Conservation (phyloP, 2,888 invertebrate species). For the Drosophila nr. perissopoda region DNA sequence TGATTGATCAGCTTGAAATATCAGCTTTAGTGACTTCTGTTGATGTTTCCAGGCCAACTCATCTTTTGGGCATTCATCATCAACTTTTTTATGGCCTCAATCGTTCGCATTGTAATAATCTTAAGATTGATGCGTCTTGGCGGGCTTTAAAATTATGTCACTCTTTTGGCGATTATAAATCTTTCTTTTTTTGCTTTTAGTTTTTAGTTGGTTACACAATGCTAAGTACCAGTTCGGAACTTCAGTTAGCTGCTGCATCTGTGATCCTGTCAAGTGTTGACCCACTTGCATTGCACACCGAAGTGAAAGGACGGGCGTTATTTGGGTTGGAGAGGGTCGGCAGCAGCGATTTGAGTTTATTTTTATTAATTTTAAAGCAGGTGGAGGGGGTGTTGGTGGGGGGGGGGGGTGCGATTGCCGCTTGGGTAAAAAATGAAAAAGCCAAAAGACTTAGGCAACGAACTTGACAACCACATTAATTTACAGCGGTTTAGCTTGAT, state of each 20-base stretch:
- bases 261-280: conserved; percentile 57
- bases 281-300: conserved; percentile 37
- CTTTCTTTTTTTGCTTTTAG: neutral
- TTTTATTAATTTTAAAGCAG: neutral
- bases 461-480: conserved; percentile 57
- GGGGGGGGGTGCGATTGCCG: neutral
- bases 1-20: no score
- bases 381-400: neutral
- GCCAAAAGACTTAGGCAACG: conserved; percentile 73
- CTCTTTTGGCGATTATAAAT: conserved; percentile 19
- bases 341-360: neutral
- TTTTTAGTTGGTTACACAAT: conserved; percentile 31
- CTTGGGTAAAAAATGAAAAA: neutral
- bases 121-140: conserved; percentile 37
- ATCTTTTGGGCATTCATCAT: neutral
- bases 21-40: neutral
- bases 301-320: conserved; percentile 56
- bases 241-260: conserved; percentile 20
- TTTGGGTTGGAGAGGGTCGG: neutral
- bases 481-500: conserved; percentile 41
- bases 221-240: conserved; percentile 19
- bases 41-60: neutral
- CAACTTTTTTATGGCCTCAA: neutral
- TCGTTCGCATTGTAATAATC: conserved; percentile 38
- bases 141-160: conserved; percentile 43